These are phyloP conservation scores for Apodemus speciosus DNA, from an alignment of 2,113 vertebrate genomes.

Conservation along the genomic window DNA sequence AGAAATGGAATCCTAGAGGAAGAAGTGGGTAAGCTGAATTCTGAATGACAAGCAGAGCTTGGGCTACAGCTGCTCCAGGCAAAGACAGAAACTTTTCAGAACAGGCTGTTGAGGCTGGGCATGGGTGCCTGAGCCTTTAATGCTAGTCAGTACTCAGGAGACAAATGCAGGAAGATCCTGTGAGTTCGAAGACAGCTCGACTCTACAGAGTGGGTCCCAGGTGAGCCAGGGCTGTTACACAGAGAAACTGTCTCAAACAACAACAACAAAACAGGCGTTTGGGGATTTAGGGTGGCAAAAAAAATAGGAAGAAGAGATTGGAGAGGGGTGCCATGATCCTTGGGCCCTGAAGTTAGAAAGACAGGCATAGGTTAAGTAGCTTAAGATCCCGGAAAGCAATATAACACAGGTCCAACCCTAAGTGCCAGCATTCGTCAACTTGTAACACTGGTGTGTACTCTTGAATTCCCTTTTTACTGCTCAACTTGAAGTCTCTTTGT, in stretches of 20 bases:
- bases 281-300: not conserved
- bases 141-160: not conserved
- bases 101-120: not conserved
- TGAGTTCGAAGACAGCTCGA: not conserved
- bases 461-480: not conserved
- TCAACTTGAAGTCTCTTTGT: not conserved
- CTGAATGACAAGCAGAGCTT: not conserved
- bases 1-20: not conserved
- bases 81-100: conserved; percentile 6
- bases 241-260: not conserved
- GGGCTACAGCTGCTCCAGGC: not conserved
- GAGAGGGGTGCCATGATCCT: not conserved
- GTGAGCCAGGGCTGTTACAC: not conserved
- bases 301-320: conserved; percentile 22
- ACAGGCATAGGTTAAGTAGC: not conserved
- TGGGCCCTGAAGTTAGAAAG: conserved; percentile 33
- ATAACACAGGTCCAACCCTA: not conserved
- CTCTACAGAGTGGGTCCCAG: not conserved
- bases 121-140: not conserved
- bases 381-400: not conserved
- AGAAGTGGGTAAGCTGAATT: conserved; percentile 15
- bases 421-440: not conserved
- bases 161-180: not conserved
- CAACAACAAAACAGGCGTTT: not conserved
- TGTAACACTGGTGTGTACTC: not conserved